Evolutionary conservation across 2,888 invertebrate species (phyloP).

Genomic region (Romanomermis culicivorax): DNA sequence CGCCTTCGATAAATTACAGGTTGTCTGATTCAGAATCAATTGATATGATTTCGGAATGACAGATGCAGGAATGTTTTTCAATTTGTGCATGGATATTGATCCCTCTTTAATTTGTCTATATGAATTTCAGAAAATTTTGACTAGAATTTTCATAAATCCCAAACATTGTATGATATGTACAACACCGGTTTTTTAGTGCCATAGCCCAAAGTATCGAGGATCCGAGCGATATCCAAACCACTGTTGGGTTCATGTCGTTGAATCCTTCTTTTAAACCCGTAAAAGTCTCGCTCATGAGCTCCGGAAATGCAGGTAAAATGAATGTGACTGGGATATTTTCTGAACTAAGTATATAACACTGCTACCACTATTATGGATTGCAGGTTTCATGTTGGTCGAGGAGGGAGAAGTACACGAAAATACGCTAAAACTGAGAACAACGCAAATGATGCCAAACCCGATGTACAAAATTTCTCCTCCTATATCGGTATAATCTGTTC

Average conservation of each 20-base stretch:
- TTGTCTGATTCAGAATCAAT: slow-evolving; percentile 9
- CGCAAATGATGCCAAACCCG: not conserved
- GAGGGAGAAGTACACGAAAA: not conserved
- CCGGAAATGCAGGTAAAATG: slow-evolving; percentile 1
- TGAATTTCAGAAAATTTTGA: not conserved
- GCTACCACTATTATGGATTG: not conserved
- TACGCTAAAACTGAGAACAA: not conserved
- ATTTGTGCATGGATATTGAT: too few relatives aligned
- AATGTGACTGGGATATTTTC: not conserved
- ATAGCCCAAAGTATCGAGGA: not conserved
- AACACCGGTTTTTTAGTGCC: not conserved
- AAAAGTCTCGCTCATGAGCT: not conserved
- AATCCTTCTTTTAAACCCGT: not conserved
- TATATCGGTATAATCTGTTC: not conserved
- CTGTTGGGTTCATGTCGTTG: slow-evolving; percentile 2
- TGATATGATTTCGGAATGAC: not conserved
- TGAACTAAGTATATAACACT: not conserved
- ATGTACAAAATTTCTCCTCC: not conserved
- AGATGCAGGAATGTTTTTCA: not conserved
- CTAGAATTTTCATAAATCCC: not conserved
- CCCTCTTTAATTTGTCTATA: not conserved
- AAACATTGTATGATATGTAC: not conserved
- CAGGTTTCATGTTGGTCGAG: slow-evolving; percentile 1
- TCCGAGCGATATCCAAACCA: not conserved
- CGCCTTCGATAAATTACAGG: slow-evolving; percentile 27